Percentiles rank a stretch among this genome's conserved stretches.
These are phyloP conservation scores for Cryptus viduatorius DNA, from an alignment of 2,888 invertebrate genomes.

Conservation along the genomic window DNA sequence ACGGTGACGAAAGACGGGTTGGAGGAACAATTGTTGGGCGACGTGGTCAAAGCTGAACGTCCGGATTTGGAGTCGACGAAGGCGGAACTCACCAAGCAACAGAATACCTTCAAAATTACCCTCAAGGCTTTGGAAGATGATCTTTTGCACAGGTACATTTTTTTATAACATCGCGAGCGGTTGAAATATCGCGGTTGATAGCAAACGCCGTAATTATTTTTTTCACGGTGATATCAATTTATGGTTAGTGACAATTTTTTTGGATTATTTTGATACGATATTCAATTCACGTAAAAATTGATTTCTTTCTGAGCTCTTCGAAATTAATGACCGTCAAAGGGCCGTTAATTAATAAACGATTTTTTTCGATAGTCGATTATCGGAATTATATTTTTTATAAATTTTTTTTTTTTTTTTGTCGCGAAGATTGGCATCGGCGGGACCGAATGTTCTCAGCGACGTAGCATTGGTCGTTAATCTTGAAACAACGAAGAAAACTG, in stretches of 20 bases:
- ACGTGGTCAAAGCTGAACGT: conserved; percentile 96
- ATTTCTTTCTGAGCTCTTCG: too few relatives aligned
- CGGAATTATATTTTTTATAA: background rate
- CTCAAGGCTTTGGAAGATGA: conserved; percentile 97
- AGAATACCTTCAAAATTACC: conserved; percentile 97
- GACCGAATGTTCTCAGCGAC: conserved; percentile 96
- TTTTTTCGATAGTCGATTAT: background rate
- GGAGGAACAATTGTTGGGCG: conserved; percentile 96
- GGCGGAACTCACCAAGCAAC: conserved; percentile 94
- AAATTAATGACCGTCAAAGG: too few relatives aligned
- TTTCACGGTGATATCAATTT: too few relatives aligned
- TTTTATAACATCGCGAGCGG: background rate
- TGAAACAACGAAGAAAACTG: conserved; percentile 96
- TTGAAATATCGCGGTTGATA: too few relatives aligned
- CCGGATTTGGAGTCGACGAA: conserved; percentile 95
- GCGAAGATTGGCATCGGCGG: conserved; percentile 92
- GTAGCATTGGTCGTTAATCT: conserved; percentile 95
- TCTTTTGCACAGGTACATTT: conserved; percentile 88
- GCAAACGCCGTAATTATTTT: too few relatives aligned
- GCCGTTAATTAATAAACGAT: too few relatives aligned
- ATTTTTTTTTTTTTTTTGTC: background rate
- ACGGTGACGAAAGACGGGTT: conserved; percentile 97
- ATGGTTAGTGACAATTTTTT: too few relatives aligned
- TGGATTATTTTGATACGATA: too few relatives aligned
- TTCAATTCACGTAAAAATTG: too few relatives aligned